phyloP scores from a whole-genome alignment of 2,797 vertebrate genomes.

The Graptemys geographica region DNA sequence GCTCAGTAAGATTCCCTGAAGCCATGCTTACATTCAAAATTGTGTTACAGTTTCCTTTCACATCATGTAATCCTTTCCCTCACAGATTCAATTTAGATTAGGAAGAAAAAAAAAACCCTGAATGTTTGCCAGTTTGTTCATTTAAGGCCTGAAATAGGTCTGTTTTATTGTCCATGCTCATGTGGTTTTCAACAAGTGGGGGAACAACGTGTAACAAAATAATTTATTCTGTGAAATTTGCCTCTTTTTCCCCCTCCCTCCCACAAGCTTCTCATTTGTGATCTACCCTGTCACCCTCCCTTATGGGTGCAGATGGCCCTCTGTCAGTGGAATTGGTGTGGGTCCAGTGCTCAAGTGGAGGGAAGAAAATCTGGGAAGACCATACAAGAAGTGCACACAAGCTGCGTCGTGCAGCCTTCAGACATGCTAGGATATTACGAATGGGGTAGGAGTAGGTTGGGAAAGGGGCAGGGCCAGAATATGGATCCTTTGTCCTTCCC shows the following conservation, averaged over 20 bases:
- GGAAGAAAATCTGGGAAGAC: neutral
- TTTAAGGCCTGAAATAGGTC: neutral
- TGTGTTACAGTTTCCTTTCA: neutral
- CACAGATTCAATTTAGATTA: conserved; percentile 74
- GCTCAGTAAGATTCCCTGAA: neutral
- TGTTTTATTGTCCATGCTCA: neutral
- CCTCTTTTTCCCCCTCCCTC: neutral
- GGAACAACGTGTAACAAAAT: fast-evolving
- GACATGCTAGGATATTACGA: fast-evolving
- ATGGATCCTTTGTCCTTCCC: neutral
- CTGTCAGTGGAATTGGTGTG: neutral
- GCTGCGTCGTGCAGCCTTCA: neutral
- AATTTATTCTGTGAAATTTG: neutral
- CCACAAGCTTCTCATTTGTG: neutral
- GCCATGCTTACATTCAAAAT: neutral
- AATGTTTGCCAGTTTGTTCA: conserved; percentile 36
- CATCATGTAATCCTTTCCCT: neutral
- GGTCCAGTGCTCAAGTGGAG: fast-evolving
- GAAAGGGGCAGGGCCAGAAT: neutral
- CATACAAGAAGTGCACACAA: neutral
- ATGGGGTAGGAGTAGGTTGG: neutral
- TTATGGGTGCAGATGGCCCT: neutral
- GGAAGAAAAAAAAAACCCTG: conserved; percentile 1
- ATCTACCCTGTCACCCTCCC: neutral
- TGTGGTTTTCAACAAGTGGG: neutral